These are phyloP conservation scores for Corvus moneduloides DNA, from an alignment of 2,113 vertebrate genomes.

Conservation along the genomic window DNA sequence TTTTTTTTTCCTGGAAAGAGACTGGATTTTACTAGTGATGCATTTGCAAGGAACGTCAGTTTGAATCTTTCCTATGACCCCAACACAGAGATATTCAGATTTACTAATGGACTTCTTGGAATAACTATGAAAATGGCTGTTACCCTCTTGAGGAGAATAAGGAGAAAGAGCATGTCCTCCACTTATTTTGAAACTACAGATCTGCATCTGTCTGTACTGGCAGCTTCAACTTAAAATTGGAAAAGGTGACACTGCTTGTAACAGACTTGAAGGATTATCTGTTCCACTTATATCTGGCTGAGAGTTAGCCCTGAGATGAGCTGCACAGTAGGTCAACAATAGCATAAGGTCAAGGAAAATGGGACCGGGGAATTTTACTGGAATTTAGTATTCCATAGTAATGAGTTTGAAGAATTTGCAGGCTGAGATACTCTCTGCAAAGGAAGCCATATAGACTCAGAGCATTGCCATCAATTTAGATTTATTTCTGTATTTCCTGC, in stretches of 20 bases:
- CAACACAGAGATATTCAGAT: slow-evolving; percentile 4
- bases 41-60: slow-evolving; percentile 50
- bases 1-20: neutral
- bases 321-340: neutral
- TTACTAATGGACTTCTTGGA: slow-evolving; percentile 46
- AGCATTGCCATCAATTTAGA: neutral
- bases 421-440: neutral
- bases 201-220: neutral
- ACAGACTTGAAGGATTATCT: neutral
- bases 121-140: slow-evolving; percentile 53
- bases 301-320: neutral
- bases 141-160: slow-evolving; percentile 34
- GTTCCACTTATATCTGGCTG: neutral
- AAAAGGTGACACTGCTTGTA: neutral
- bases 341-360: slow-evolving; percentile 16
- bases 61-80: slow-evolving; percentile 57
- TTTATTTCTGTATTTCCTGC: slow-evolving; percentile 40
- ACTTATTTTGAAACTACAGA: slow-evolving; percentile 50
- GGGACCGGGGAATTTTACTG: neutral
- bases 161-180: slow-evolving; percentile 24
- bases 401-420: slow-evolving; percentile 1
- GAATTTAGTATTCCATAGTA: slow-evolving; percentile 23
- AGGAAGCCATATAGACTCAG: neutral
- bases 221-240: neutral
- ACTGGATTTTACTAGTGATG: neutral